Evolutionary conservation across 2,888 invertebrate species (phyloP), one percentile per base, ranked within the genome.

Genomic region (Monochamus alternatus): DNA sequence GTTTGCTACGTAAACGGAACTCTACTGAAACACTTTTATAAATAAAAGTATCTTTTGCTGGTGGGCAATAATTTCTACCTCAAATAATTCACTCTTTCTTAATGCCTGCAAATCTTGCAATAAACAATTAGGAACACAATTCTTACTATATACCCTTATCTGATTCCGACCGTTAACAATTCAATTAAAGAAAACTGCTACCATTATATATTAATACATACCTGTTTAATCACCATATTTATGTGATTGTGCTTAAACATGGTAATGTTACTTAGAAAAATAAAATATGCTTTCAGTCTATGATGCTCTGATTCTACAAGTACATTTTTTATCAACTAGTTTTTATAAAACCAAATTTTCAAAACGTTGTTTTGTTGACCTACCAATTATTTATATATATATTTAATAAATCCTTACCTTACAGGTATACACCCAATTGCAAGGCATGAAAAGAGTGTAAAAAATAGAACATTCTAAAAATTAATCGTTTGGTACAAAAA

Each of bases 51-150:
- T 73, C 73, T 67, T 73, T 60, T 55, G 38, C 65, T 43, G 44
- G 66, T 60, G 67, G 73, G 80, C 73, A 74, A 78, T 78, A 77
- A 76, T 78, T 80, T 74, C 75, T 71, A 47, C 38, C 63, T 52
- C 62, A 71, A 63, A 71, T 71, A 71, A 71, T 71, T 71, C 71
- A 71, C 68, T 59, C 62, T 43, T 32, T 63, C 71, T 71, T 71
- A 71, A 71, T 71, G 63, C 71, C 51, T 63, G 63, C 71, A 71
- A 71, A 71, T 71, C 71, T 71, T 71, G 63, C 63, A 71, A 71
- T 71, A 71, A 63, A 63, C 63, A 71, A 71, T 71, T 63, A 71
- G 52, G 31, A 62, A 63, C 71, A 63, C 69, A 63, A 52, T 63
- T 71, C 63, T 71, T 47, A 14, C 55, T 71, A 38, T 51, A 51